Evolutionary conservation across 2,888 invertebrate species (phyloP), one percentile per base, ranked within the genome.

Genomic region (Oxystoma pomonae): DNA sequence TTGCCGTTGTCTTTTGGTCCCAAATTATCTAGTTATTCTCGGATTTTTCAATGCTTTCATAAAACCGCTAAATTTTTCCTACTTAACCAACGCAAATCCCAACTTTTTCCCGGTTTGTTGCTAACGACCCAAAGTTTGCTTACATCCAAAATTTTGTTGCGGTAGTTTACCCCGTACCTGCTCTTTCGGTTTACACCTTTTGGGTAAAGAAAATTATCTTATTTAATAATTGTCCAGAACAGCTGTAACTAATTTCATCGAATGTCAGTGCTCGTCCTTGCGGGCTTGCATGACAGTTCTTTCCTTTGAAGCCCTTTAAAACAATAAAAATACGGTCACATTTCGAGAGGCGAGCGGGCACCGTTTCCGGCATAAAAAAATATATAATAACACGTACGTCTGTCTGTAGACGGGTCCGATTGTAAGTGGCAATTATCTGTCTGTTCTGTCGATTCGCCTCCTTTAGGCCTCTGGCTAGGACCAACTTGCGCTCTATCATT

Each of bases 301-400:
- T 17, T 17, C 35, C 55, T 59, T 55, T n/a, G 62, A 20, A 12
- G 22, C 16, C 55, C 55, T 63, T 62, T 70, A 70, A 74, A 74
- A 74, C 73, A 74, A 74, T 59, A 59, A 70, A 72, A 70, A 71
- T 69, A 71, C 72, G 69, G 72, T 71, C 70, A 71, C 73, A 73
- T 69, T 71, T 68, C 68, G 18, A 18, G 55, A 17, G 5, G 5
- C 35, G 35, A 12, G 35, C 35, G n/a, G 18, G 35, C n/a, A 35
- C 70, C 76, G 77, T 79, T 79, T 79, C 79, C 79, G 79, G 79
- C 78, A 78, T 77, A 79, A 79, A 78, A 35, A 79, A 79, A 78
- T 77, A 78, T 78, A 75, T 79, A 79, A 79, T 79, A 78, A 79
- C 75, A 78, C 73, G 52, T 63, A 77, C 74, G 76, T 74, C 72